Conservation (phyloP, 2,888 invertebrate genomes). For the Drosophila koepferae region DNA sequence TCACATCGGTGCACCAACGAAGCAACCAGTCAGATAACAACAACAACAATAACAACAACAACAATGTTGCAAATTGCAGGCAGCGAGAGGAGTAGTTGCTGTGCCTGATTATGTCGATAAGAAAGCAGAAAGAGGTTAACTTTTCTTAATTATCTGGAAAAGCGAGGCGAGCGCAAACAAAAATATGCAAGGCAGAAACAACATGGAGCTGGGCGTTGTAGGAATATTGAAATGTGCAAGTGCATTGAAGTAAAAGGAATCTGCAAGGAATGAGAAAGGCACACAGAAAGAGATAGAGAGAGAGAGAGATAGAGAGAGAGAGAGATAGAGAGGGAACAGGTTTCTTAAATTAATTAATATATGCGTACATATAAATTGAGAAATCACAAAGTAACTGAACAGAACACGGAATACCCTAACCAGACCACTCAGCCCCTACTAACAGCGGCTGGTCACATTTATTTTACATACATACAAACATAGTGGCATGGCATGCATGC, state of each 20-base stretch:
- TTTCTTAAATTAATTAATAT: constrained; percentile 19
- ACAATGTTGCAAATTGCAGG: constrained; percentile 50
- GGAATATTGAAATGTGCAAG: constrained; percentile 47
- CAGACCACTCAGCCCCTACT: neutral
- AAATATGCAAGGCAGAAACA: constrained; percentile 16
- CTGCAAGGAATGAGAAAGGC: neutral
- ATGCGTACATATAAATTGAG: constrained; percentile 45
- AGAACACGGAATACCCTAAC: constrained; percentile 1
- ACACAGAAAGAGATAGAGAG: neutral
- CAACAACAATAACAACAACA: constrained; percentile 13
- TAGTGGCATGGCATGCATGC: neutral
- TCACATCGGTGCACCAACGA: constrained; percentile 76
- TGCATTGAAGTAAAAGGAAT: constrained; percentile 5
- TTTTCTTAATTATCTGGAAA: constrained; percentile 77
- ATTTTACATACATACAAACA: constrained; percentile 10
- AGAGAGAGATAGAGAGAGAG: neutral
- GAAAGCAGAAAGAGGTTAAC: constrained; percentile 67
- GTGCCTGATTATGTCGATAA: constrained; percentile 75
- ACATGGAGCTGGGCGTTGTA: neutral
- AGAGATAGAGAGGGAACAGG: neutral
- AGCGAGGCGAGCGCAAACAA: constrained; percentile 38
- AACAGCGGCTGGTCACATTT: constrained; percentile 23
- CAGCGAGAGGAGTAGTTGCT: constrained; percentile 19
- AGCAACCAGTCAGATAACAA: constrained; percentile 5
- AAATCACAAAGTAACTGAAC: constrained; percentile 54